A percentile compares a stretch with the other conserved stretches of the same genome.
Conservation (phyloP, 2,113 vertebrate species). For the Xiphophorus hellerii region DNA sequence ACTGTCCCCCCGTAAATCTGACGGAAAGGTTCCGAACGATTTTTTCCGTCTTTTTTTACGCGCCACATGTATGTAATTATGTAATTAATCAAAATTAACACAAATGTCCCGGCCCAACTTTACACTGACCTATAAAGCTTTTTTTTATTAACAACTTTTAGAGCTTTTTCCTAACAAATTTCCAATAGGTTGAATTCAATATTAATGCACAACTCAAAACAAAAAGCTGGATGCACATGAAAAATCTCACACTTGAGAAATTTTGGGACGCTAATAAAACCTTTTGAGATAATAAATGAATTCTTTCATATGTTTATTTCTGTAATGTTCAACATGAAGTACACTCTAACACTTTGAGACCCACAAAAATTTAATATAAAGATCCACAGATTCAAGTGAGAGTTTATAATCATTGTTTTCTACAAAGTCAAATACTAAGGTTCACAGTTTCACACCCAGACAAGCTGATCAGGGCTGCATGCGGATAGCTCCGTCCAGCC, state of each 20-base stretch:
- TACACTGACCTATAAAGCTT: too few species aligned
- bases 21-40: too few species aligned
- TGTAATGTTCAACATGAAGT: not conserved
- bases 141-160: too few species aligned
- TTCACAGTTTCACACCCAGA: constrained; percentile 5
- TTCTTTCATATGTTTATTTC: not conserved
- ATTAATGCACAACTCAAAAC: not conserved
- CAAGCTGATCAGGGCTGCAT: constrained; percentile 87
- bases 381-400: not conserved
- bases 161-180: too few species aligned
- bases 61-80: too few species aligned
- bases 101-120: too few species aligned
- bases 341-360: not conserved
- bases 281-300: not conserved
- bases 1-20: too few species aligned
- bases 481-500: constrained; percentile 91
- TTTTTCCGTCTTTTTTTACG: too few species aligned
- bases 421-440: not conserved
- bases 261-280: not conserved
- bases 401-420: not conserved
- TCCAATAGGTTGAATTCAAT: not conserved
- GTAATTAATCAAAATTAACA: too few species aligned
- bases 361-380: not conserved
- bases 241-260: too few species aligned
- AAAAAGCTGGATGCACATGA: not conserved